A percentile compares a stretch with the other conserved stretches of the same genome.
phyloP scores from a whole-genome alignment of 2,113 vertebrate species.

The Pluvianellus socialis region DNA sequence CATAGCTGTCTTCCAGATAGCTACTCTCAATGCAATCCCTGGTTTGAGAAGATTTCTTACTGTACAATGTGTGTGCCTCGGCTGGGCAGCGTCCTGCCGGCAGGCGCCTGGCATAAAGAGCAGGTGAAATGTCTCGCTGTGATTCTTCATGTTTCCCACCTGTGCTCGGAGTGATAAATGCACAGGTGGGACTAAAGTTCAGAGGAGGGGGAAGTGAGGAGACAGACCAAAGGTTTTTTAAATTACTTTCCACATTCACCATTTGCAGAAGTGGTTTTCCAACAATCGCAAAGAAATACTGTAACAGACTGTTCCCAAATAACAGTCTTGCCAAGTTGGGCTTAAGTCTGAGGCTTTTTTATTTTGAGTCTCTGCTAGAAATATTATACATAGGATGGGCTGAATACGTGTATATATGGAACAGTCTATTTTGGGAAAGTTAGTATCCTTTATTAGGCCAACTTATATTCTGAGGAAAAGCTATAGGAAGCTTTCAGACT shows the following conservation, averaged over 20 bases:
- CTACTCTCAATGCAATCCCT: accelerated
- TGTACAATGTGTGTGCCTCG: accelerated
- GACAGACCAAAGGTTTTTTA: not conserved
- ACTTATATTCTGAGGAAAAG: not conserved
- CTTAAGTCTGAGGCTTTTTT: not conserved
- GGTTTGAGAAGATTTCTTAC: not conserved
- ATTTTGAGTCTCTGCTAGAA: not conserved
- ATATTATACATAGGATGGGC: accelerated
- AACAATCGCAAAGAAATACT: not conserved
- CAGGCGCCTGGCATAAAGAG: not conserved
- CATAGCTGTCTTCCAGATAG: not conserved
- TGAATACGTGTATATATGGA: not conserved
- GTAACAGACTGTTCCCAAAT: not conserved
- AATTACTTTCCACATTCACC: not conserved
- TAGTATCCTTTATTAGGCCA: not conserved
- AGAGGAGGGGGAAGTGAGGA: not conserved
- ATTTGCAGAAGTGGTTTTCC: not conserved
- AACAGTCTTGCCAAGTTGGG: not conserved
- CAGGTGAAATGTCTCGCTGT: not conserved
- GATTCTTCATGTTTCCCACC: not conserved
- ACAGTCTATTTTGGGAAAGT: not conserved
- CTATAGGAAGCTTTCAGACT: not conserved
- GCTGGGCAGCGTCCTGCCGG: not conserved
- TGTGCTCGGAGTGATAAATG: not conserved
- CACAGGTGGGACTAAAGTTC: accelerated